phyloP scores from a whole-genome alignment of 2,888 invertebrate species.

The Plebejus argus region DNA sequence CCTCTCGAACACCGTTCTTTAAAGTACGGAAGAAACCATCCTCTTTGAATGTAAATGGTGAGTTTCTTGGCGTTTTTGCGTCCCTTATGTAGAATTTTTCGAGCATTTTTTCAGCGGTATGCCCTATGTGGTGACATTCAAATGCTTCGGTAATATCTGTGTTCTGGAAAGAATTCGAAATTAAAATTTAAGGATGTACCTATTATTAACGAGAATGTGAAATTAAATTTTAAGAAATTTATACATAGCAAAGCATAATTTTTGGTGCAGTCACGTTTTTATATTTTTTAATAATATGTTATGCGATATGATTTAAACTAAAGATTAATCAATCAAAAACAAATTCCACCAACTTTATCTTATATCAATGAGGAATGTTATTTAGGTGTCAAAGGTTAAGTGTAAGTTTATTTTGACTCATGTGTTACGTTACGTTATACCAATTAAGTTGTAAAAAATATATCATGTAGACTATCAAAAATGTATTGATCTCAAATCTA shows the following conservation, averaged over 20 bases:
- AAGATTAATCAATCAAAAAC: too few species aligned
- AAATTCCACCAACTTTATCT: neutral
- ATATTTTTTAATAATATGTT: too few species aligned
- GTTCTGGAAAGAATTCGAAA: slow-evolving; percentile 61
- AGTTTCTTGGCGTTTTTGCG: slow-evolving; percentile 83
- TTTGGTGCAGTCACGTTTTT: neutral
- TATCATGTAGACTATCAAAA: too few species aligned
- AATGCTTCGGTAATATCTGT: slow-evolving; percentile 84
- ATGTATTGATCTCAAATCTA: too few species aligned
- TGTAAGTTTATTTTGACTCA: too few species aligned
- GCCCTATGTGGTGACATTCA: slow-evolving; percentile 78
- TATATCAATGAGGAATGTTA: neutral
- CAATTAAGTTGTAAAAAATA: too few species aligned
- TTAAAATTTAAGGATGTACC: neutral
- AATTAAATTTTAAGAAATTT: neutral
- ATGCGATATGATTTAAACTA: too few species aligned
- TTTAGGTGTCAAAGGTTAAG: neutral
- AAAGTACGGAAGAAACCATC: slow-evolving; percentile 88
- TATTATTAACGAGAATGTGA: too few species aligned
- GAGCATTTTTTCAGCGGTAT: slow-evolving; percentile 80
- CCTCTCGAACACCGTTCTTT: slow-evolving; percentile 78
- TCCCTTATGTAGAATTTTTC: slow-evolving; percentile 84
- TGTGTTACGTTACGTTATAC: too few species aligned
- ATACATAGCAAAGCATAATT: too few species aligned
- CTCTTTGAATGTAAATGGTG: slow-evolving; percentile 87